Conservation (phyloP, 30 jellyfish, hydroid and myxozoan species). For the Haliclystus octoradiatus region DNA sequence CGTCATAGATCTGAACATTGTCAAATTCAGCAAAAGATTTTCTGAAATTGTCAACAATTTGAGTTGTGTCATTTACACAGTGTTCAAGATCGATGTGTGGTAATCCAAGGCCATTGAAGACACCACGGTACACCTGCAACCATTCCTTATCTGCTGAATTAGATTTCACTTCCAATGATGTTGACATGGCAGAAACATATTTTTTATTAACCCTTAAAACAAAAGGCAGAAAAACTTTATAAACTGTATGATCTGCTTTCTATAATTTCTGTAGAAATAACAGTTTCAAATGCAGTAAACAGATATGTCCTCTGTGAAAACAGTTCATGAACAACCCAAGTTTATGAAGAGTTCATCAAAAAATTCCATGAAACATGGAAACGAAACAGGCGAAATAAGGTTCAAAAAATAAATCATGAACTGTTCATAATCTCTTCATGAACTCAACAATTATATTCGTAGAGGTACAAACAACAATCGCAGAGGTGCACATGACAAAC, state of each 20-base stretch:
- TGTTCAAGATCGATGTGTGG: constrained; percentile 47
- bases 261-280: neutral
- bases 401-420: no score
- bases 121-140: constrained; percentile 91
- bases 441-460: no score
- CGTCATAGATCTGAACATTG: constrained; percentile 67
- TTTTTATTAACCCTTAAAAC: constrained; percentile 63
- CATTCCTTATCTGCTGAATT: constrained; percentile 76
- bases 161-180: constrained; percentile 39
- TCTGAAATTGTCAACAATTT: constrained; percentile 37
- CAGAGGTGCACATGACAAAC: no score
- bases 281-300: neutral
- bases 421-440: no score
- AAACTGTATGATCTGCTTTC: neutral
- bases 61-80: constrained; percentile 84
- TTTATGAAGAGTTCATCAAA: neutral
- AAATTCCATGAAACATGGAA: neutral
- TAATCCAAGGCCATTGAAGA: constrained; percentile 67
- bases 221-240: neutral
- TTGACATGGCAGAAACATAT: constrained; percentile 56
- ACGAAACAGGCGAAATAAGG: no score
- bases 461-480: no score
- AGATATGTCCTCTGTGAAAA: neutral
- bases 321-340: no score
- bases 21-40: constrained; percentile 64